Evolutionary conservation across 2,797 vertebrate species (phyloP).

Genomic region (Pipistrellus nathusii): DNA sequence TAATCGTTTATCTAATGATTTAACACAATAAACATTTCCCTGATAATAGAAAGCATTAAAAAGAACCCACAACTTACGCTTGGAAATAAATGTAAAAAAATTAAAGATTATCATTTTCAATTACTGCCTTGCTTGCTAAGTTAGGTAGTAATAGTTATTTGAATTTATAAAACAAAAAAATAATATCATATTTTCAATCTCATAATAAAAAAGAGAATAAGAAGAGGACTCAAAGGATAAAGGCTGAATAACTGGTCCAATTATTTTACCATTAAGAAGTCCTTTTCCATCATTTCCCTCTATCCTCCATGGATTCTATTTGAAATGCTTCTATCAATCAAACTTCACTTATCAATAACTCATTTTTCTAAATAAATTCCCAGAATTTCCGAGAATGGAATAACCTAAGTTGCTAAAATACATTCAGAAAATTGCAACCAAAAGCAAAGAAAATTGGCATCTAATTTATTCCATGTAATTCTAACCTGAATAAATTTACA

Average conservation of each 20-base stretch:
- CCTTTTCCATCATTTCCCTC: conserved; percentile 6
- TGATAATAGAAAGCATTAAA: conserved; percentile 8
- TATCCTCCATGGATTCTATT: background rate
- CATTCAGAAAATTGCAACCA: background rate
- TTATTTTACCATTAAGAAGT: background rate
- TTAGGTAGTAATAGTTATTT: conserved; percentile 20
- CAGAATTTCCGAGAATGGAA: conserved; percentile 39
- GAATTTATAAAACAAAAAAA: conserved; percentile 19
- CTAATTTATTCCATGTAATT: background rate
- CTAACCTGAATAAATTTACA: background rate
- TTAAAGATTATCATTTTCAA: conserved; percentile 41
- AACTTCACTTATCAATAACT: background rate
- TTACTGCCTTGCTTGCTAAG: conserved; percentile 1
- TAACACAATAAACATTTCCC: conserved; percentile 5
- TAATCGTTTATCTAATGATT: conserved; percentile 35
- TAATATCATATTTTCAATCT: conserved; percentile 22
- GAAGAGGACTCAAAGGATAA: no score
- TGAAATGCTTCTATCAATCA: background rate
- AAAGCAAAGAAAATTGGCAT: conserved; percentile 6
- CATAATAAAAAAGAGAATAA: background rate
- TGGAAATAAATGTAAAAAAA: conserved; percentile 51
- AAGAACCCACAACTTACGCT: background rate
- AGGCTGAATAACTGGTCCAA: background rate
- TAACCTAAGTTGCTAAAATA: background rate
- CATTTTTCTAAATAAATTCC: conserved; percentile 21